Evolutionary conservation across 2,113 vertebrate species (phyloP).

Genomic region (Cichladusa arquata): DNA sequence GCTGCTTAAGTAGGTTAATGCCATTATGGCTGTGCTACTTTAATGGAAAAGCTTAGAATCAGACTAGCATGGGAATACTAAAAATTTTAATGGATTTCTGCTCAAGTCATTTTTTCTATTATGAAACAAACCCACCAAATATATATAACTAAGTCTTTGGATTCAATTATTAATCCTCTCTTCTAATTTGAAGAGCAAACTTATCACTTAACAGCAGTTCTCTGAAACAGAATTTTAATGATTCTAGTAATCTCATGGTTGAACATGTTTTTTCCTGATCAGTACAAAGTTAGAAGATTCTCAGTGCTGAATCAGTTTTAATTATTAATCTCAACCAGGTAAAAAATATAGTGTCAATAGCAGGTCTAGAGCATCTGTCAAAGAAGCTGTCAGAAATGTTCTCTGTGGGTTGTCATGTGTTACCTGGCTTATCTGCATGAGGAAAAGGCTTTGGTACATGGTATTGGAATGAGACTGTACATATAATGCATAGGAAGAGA

Average conservation of each 20-base stretch:
- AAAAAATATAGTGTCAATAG: background rate
- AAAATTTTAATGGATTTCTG: conserved; percentile 48
- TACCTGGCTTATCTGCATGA: conserved; percentile 4
- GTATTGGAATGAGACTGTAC: background rate
- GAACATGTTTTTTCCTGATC: conserved; percentile 17
- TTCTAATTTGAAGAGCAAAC: conserved; percentile 31
- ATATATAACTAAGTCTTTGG: conserved; percentile 12
- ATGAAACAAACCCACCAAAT: conserved; percentile 44
- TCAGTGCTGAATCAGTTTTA: background rate
- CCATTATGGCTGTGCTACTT: conserved; percentile 38
- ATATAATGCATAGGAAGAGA: background rate
- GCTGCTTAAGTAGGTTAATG: conserved; percentile 50
- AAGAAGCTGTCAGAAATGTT: background rate
- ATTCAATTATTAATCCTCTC: conserved; percentile 46
- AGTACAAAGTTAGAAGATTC: conserved; percentile 6
- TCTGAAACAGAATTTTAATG: conserved; percentile 47
- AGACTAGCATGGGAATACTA: conserved; percentile 46
- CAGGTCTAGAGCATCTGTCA: background rate
- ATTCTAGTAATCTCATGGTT: background rate
- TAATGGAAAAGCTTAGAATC: conserved; percentile 51
- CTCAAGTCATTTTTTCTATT: conserved; percentile 30
- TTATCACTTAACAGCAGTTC: conserved; percentile 30
- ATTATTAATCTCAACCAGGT: background rate
- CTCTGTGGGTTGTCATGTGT: background rate
- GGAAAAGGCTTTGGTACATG: background rate